A percentile compares a stretch with the other conserved stretches of the same genome.
These are phyloP conservation scores for Tiliqua scincoides DNA, from an alignment of 2,113 vertebrate genomes.

Conservation along the genomic window DNA sequence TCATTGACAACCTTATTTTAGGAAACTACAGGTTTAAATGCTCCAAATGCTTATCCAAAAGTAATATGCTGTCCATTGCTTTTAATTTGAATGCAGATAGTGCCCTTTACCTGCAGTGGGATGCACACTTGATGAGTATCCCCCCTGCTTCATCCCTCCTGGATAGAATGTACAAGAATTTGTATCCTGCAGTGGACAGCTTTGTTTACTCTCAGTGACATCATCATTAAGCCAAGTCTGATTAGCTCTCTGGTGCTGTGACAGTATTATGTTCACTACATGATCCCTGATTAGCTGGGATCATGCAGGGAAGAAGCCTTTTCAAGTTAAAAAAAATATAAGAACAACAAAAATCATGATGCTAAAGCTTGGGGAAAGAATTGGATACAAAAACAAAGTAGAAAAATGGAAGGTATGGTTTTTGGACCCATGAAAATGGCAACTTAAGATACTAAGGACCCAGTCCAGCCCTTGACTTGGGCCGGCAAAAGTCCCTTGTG, in stretches of 20 bases:
- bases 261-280: neutral
- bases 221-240: neutral
- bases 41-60: neutral
- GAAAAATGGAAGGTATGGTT: too few species aligned
- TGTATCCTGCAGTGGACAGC: neutral
- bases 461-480: too few species aligned
- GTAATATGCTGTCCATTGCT: neutral
- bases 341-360: neutral
- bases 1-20: neutral
- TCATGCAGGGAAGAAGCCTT: neutral
- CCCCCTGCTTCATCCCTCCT: neutral
- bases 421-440: too few species aligned
- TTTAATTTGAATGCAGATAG: neutral
- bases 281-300: too few species aligned
- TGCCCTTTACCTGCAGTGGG: too few species aligned
- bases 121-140: neutral
- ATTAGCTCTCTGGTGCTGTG: neutral
- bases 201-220: neutral
- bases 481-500: too few species aligned
- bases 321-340: neutral
- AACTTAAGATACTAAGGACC: too few species aligned
- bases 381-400: neutral
- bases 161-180: neutral
- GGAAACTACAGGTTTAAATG: neutral
- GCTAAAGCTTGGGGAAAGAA: neutral